These are phyloP conservation scores for Acrobasis repandana DNA, from an alignment of 2,888 invertebrate genomes.

Conservation along the genomic window DNA sequence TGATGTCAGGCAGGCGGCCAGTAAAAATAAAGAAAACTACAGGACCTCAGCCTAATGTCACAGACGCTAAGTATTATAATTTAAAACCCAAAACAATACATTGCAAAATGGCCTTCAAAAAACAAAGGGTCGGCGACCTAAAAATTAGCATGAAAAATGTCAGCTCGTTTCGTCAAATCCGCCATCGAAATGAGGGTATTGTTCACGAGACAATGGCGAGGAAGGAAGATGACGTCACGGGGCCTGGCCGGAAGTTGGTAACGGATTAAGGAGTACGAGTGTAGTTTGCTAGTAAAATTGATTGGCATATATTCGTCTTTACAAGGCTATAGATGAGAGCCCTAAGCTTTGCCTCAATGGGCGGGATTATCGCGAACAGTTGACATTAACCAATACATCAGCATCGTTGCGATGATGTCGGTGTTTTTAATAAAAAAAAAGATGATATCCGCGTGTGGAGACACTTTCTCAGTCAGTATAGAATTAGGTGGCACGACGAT, in stretches of 20 bases:
- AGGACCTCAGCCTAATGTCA: too few relatives aligned
- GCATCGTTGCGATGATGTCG: too few relatives aligned
- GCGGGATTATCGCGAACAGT: too few relatives aligned
- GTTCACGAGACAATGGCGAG: constrained; percentile 65
- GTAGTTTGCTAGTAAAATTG: neutral
- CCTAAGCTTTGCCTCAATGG: too few relatives aligned
- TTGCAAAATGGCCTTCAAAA: constrained; percentile 18
- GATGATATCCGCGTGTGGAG: too few relatives aligned
- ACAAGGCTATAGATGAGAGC: neutral
- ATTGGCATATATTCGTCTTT: neutral
- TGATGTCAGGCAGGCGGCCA: too few relatives aligned
- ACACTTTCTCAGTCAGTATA: too few relatives aligned
- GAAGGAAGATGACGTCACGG: constrained; percentile 56
- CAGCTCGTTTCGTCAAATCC: constrained; percentile 53
- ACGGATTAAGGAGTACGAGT: constrained; percentile 24
- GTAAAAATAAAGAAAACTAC: too few relatives aligned
- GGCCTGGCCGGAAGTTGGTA: constrained; percentile 26
- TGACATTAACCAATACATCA: too few relatives aligned
- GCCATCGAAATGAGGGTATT: constrained; percentile 56
- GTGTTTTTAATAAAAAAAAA: too few relatives aligned
- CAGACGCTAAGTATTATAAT: neutral
- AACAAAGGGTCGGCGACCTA: constrained; percentile 32
- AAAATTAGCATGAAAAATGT: constrained; percentile 42
- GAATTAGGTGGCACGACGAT: too few relatives aligned
- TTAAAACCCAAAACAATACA: constrained; percentile 13